Conservation (phyloP, 2,797 vertebrate genomes). For the Parauchenoglanis ngamensis region DNA sequence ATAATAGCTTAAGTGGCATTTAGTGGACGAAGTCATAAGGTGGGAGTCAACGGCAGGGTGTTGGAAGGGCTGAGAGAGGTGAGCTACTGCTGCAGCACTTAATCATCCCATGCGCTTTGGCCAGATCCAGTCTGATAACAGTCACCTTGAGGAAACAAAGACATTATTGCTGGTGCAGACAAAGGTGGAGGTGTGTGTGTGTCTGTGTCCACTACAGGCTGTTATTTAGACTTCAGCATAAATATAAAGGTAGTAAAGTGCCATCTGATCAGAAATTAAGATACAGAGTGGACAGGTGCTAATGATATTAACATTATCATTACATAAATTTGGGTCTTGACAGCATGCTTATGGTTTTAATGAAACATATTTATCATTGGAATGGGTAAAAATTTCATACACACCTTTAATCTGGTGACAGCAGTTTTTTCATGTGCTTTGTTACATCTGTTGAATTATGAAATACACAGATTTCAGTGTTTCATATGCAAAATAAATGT, state of each 20-base stretch:
- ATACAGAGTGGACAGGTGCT: not conserved
- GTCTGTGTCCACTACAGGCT: conserved; percentile 3
- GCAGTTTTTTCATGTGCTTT: not conserved
- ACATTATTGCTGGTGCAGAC: conserved; percentile 67
- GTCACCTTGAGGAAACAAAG: conserved; percentile 78
- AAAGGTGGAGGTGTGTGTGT: conserved; percentile 43
- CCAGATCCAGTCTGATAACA: conserved; percentile 70
- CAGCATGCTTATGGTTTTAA: conserved; percentile 4
- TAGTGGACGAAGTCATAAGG: conserved; percentile 74
- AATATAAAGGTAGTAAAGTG: conserved; percentile 6
- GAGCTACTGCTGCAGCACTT: conserved; percentile 71
- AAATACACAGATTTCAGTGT: conserved; percentile 16
- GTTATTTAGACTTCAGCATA: conserved; percentile 12
- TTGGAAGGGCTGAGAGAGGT: conserved; percentile 74
- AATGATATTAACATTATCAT: not conserved
- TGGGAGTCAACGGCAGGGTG: conserved; percentile 75
- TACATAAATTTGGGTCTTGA: not conserved
- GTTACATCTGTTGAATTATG: conserved; percentile 8
- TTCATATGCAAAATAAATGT: conserved; percentile 24
- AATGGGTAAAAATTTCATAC: not conserved
- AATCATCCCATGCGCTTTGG: conserved; percentile 68
- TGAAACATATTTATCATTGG: not conserved
- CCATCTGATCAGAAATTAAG: not conserved
- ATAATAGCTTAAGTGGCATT: conserved; percentile 83
- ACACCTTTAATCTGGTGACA: not conserved